A percentile compares a stretch with the other conserved stretches of the same genome.
Evolutionary conservation across 2,113 vertebrate genomes (phyloP).

Genomic region (Anolis sagrei): DNA sequence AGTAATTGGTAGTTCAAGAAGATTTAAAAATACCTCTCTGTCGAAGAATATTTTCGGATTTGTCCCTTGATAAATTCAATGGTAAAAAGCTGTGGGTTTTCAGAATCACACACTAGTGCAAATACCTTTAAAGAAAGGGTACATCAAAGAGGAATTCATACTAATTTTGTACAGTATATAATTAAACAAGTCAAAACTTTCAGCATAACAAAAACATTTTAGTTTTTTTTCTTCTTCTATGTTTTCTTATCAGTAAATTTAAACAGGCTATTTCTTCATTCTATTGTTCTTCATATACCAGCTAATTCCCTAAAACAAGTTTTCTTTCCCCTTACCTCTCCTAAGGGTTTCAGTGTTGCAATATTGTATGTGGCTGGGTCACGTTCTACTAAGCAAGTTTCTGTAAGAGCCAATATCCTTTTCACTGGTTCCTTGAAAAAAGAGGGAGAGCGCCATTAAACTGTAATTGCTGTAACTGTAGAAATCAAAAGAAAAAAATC

Average conservation of each 20-base stretch:
- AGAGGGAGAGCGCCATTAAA: slow-evolving; percentile 18
- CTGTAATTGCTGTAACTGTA: neutral
- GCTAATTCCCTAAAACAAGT: neutral
- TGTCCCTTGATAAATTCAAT: slow-evolving; percentile 98
- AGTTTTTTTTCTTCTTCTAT: neutral
- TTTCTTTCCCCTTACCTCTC: slow-evolving; percentile 83
- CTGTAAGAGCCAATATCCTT: slow-evolving; percentile 92
- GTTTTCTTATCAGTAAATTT: neutral
- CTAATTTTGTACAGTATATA: neutral
- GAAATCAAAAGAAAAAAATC: neutral
- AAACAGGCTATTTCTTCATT: neutral
- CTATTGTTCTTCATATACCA: neutral
- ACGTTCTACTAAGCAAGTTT: slow-evolving; percentile 95
- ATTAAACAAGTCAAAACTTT: neutral
- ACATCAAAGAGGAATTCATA: slow-evolving; percentile 9
- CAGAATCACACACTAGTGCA: slow-evolving; percentile 92
- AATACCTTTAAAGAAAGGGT: slow-evolving; percentile 84
- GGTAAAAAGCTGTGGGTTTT: slow-evolving; percentile 97
- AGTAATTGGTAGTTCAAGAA: slow-evolving; percentile 4
- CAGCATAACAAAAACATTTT: neutral
- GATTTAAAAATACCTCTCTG: slow-evolving; percentile 87
- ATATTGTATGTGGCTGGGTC: slow-evolving; percentile 98
- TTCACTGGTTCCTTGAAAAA: slow-evolving; percentile 90
- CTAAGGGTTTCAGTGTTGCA: slow-evolving; percentile 94
- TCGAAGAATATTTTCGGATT: slow-evolving; percentile 94